A percentile compares a stretch with the other conserved stretches of the same genome.
Evolutionary conservation across 2,797 vertebrate genomes (phyloP).

Genomic region (Oophaga sylvatica): DNA sequence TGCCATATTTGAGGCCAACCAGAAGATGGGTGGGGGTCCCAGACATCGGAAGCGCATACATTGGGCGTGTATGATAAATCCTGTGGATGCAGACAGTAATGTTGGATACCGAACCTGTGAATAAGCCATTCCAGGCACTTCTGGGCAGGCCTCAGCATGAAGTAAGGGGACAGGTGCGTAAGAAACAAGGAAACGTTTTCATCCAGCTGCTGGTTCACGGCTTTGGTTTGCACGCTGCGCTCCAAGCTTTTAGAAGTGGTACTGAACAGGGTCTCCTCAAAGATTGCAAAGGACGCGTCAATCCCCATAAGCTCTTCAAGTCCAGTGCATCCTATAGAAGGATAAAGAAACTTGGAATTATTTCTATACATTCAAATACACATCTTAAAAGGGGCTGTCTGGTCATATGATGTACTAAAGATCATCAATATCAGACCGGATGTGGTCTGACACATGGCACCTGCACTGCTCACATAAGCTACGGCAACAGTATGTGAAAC

Average conservation of each 20-base stretch:
- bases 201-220: conserved; percentile 88
- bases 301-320: conserved; percentile 92
- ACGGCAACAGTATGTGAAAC: too few relatives aligned
- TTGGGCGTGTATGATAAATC: too few relatives aligned
- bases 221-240: conserved; percentile 89
- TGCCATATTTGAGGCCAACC: too few relatives aligned
- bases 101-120: conserved; percentile 81
- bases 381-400: too few relatives aligned
- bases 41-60: too few relatives aligned
- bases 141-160: conserved; percentile 92
- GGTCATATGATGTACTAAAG: too few relatives aligned
- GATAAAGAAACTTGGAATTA: background rate
- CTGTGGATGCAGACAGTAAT: too few relatives aligned
- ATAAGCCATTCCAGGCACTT: conserved; percentile 98
- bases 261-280: conserved; percentile 89
- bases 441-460: too few relatives aligned
- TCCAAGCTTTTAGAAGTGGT: conserved; percentile 82
- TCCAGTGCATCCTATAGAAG: conserved; percentile 87
- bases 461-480: too few relatives aligned
- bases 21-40: too few relatives aligned
- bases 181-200: conserved; percentile 86
- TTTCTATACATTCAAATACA: too few relatives aligned
- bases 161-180: conserved; percentile 89
- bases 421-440: too few relatives aligned
- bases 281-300: conserved; percentile 84